Evolutionary conservation across 2,888 invertebrate genomes (phyloP).

Genomic region (Penaeus monodon): DNA sequence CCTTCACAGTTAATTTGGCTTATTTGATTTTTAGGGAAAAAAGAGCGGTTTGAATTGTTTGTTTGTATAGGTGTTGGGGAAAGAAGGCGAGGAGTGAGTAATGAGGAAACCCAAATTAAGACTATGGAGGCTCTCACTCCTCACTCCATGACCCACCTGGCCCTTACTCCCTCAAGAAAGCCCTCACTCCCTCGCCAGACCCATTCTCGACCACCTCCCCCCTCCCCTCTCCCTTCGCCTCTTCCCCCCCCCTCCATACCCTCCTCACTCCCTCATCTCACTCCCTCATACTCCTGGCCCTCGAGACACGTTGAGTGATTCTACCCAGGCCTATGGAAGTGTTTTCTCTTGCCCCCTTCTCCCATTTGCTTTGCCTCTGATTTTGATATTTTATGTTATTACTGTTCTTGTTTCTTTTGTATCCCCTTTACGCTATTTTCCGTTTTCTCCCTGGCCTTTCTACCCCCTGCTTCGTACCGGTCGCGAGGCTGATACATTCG

Average conservation of each 20-base stretch:
- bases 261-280: background rate
- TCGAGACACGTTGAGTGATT: background rate
- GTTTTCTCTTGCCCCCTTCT: background rate
- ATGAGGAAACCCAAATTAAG: background rate
- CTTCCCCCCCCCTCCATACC: background rate
- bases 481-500: too few species aligned
- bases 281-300: background rate
- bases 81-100: background rate
- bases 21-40: too few species aligned
- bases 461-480: too few species aligned
- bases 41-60: too few species aligned
- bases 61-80: background rate
- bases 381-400: too few species aligned
- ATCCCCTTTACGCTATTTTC: too few species aligned
- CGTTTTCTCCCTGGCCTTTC: too few species aligned
- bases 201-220: background rate
- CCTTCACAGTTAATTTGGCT: too few species aligned
- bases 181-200: background rate
- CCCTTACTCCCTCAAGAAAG: conserved; percentile 18
- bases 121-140: too few species aligned
- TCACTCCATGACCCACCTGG: background rate
- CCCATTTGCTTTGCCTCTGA: too few species aligned
- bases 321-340: background rate
- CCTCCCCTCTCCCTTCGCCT: background rate
- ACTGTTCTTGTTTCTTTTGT: too few species aligned